Conservation (phyloP, 2,797 vertebrate genomes). For the Notamacropus eugenii region DNA sequence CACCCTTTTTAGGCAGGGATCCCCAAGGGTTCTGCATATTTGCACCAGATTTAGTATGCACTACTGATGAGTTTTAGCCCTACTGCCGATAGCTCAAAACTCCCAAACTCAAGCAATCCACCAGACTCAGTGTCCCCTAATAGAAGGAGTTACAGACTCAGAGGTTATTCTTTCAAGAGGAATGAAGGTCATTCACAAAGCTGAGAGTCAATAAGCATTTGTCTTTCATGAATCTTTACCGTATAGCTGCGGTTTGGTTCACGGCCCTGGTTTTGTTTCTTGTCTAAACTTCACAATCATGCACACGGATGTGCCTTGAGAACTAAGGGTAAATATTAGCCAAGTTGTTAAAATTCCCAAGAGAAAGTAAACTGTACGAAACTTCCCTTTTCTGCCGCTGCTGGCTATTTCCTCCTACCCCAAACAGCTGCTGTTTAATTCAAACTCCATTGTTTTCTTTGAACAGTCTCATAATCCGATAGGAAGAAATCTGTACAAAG, state of each 20-base stretch:
- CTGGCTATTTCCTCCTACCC: background rate
- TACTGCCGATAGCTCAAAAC: background rate
- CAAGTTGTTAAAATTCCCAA: slow-evolving; percentile 27
- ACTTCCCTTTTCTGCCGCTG: background rate
- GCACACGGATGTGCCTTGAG: background rate
- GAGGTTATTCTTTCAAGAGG: background rate
- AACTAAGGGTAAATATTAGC: slow-evolving; percentile 29
- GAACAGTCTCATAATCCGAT: background rate
- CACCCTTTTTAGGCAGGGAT: background rate
- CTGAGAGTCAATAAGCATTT: background rate
- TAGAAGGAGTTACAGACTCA: background rate
- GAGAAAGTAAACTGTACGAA: slow-evolving; percentile 24
- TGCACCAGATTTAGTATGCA: background rate
- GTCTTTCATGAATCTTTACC: background rate
- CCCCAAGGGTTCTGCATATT: background rate
- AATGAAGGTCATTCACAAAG: background rate
- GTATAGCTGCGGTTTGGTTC: background rate
- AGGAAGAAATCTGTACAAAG: slow-evolving; percentile 14
- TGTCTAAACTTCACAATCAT: background rate
- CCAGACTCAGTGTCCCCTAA: background rate
- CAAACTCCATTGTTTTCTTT: background rate
- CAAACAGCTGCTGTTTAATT: background rate
- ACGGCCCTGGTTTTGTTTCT: slow-evolving; percentile 2
- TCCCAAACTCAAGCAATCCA: background rate
- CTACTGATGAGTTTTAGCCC: background rate